These are phyloP conservation scores for Hirtodrosophila cameraria DNA, from an alignment of 2,888 invertebrate genomes.

Conservation along the genomic window DNA sequence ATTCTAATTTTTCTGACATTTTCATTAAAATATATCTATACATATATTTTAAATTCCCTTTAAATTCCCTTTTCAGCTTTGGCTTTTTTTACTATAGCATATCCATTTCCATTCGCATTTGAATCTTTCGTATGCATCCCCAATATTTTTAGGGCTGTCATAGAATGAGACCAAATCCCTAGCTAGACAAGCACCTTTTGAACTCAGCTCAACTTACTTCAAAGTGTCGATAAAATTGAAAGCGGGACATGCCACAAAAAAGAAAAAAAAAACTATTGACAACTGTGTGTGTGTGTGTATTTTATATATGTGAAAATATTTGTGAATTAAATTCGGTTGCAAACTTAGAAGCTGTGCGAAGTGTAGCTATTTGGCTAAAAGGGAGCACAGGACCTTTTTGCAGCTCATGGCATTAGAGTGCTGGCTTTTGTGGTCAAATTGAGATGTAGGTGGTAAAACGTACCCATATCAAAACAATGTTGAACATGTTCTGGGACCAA, in stretches of 20 bases:
- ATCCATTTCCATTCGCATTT: conserved; percentile 19
- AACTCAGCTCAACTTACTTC: conserved; percentile 62
- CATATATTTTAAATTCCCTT: neutral
- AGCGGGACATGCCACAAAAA: conserved; percentile 14
- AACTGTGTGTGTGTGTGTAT: conserved; percentile 31
- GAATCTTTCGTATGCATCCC: conserved; percentile 17
- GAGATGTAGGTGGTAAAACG: conserved; percentile 62
- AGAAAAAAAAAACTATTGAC: conserved; percentile 55
- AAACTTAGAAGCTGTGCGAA: conserved; percentile 27
- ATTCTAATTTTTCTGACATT: neutral
- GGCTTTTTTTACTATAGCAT: conserved; percentile 28
- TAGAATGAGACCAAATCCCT: conserved; percentile 18
- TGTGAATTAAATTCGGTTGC: conserved; percentile 54
- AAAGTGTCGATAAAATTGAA: conserved; percentile 49
- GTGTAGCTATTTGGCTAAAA: conserved; percentile 19
- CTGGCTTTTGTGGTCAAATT: conserved; percentile 73
- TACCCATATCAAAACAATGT: conserved; percentile 67
- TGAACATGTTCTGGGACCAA: conserved; percentile 47
- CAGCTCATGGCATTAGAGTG: conserved; percentile 50
- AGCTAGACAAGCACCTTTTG: conserved; percentile 64
- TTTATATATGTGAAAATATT: conserved; percentile 15
- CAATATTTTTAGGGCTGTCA: conserved; percentile 44
- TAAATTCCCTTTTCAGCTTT: conserved; percentile 4
- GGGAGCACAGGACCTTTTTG: conserved; percentile 45
- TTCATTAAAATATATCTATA: neutral